Conservation (phyloP, 2,888 invertebrate species). For the Lasioglossum leucozonium region DNA sequence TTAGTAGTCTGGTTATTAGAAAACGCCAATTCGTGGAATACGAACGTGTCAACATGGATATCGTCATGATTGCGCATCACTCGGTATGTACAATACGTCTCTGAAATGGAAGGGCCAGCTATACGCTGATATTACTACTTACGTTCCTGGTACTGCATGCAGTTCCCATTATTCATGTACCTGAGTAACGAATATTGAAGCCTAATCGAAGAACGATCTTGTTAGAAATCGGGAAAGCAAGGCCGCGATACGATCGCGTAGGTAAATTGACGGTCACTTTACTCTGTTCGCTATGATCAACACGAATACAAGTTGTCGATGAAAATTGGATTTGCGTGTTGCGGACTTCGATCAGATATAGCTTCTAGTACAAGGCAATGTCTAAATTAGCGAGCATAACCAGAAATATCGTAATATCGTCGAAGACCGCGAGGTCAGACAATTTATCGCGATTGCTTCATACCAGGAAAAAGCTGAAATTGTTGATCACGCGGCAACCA, state of each 20-base stretch:
- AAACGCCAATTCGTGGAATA: neutral
- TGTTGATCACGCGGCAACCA: neutral
- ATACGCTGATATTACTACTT: neutral
- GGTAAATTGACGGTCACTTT: conserved; percentile 47
- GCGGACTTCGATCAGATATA: conserved; percentile 23
- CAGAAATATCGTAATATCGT: conserved; percentile 24
- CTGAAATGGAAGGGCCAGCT: neutral
- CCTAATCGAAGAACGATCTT: conserved; percentile 24
- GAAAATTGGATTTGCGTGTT: conserved; percentile 41
- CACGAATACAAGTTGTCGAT: conserved; percentile 30
- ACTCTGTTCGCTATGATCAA: conserved; percentile 24
- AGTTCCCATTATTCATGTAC: neutral
- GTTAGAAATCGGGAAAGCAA: conserved; percentile 24
- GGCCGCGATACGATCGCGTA: conserved; percentile 28
- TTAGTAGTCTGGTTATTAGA: neutral
- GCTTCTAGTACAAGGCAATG: conserved; percentile 26
- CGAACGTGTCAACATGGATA: neutral
- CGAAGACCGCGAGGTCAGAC: neutral
- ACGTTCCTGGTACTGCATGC: neutral
- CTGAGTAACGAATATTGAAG: neutral
- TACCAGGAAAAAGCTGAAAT: conserved; percentile 27
- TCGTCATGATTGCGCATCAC: neutral
- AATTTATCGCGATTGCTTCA: conserved; percentile 35
- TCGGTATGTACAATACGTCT: neutral
- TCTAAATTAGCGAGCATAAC: conserved; percentile 49